These are phyloP conservation scores for Xestia sexstrigata DNA, from an alignment of 2,888 invertebrate species.

Conservation along the genomic window DNA sequence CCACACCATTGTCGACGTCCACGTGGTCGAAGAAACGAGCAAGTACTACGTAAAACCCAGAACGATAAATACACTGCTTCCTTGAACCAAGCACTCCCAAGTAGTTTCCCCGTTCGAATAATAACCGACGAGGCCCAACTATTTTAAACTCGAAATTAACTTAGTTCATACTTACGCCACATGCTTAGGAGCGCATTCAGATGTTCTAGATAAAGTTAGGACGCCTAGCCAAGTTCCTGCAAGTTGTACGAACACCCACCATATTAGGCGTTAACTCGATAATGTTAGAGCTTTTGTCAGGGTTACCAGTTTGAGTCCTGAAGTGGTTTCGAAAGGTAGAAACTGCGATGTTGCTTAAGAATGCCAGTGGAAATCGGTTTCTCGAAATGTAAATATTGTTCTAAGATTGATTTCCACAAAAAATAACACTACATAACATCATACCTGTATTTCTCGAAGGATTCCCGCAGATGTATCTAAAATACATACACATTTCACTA, in stretches of 20 bases:
- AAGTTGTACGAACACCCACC: slow-evolving; percentile 49
- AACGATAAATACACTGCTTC: background rate
- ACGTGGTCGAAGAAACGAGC: background rate
- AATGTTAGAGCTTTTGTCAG: slow-evolving; percentile 45
- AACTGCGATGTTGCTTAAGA: background rate
- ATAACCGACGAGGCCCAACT: slow-evolving; percentile 35
- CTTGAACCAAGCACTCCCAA: background rate
- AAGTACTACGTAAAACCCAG: background rate
- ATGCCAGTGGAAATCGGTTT: background rate
- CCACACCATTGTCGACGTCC: background rate
- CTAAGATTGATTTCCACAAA: background rate
- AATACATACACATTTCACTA: background rate
- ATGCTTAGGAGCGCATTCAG: slow-evolving; percentile 59
- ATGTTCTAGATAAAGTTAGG: slow-evolving; percentile 59
- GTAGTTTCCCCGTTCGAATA: slow-evolving; percentile 32
- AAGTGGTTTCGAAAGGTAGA: background rate
- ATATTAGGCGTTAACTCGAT: slow-evolving; percentile 59
- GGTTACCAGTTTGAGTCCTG: slow-evolving; percentile 11
- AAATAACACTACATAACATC: background rate
- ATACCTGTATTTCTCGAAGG: background rate
- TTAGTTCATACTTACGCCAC: slow-evolving; percentile 55
- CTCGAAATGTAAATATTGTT: background rate
- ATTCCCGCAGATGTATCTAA: background rate
- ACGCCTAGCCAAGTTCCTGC: slow-evolving; percentile 44
- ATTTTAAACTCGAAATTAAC: slow-evolving; percentile 57